A percentile compares a stretch with the other conserved stretches of the same genome.
Evolutionary conservation across 2,113 vertebrate genomes (phyloP).

Genomic region (Callorhinus ursinus): DNA sequence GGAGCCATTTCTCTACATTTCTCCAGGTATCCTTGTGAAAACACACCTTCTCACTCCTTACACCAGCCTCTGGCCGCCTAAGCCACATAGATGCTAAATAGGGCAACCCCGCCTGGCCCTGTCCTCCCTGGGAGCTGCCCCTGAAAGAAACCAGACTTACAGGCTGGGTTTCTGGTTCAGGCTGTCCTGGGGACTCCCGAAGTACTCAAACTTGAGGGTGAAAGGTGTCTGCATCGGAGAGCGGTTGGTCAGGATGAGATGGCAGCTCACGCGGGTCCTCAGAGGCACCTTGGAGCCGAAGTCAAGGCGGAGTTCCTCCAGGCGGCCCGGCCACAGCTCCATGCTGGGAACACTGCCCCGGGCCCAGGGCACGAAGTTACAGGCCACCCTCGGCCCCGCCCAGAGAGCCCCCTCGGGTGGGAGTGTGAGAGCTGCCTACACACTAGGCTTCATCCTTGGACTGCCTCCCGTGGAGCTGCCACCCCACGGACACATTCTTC

Average conservation of each 20-base stretch:
- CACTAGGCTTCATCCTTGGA: not conserved
- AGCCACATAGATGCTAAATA: accelerated
- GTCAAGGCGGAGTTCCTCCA: conserved; percentile 85
- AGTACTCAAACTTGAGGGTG: conserved; percentile 89
- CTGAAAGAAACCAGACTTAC: conserved; percentile 72
- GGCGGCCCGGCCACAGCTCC: not conserved
- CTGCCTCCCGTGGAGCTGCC: not conserved
- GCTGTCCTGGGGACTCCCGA: conserved; percentile 79
- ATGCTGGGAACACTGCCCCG: not conserved
- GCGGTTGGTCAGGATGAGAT: conserved; percentile 90
- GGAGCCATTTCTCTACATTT: not conserved
- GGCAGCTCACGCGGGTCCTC: conserved; percentile 80
- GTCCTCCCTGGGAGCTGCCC: not conserved
- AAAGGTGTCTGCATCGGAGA: conserved; percentile 90
- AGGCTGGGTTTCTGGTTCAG: not conserved
- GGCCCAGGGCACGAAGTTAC: not conserved
- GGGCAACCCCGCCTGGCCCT: accelerated
- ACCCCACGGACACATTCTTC: not conserved
- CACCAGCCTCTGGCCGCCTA: not conserved
- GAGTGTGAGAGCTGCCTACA: not conserved
- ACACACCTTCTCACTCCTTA: accelerated
- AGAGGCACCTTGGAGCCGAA: conserved; percentile 89
- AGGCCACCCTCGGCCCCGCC: accelerated
- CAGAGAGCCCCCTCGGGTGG: not conserved
- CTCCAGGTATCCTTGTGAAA: not conserved